phyloP scores from a whole-genome alignment of 2,113 vertebrate genomes.

The Cinclus cinclus region DNA sequence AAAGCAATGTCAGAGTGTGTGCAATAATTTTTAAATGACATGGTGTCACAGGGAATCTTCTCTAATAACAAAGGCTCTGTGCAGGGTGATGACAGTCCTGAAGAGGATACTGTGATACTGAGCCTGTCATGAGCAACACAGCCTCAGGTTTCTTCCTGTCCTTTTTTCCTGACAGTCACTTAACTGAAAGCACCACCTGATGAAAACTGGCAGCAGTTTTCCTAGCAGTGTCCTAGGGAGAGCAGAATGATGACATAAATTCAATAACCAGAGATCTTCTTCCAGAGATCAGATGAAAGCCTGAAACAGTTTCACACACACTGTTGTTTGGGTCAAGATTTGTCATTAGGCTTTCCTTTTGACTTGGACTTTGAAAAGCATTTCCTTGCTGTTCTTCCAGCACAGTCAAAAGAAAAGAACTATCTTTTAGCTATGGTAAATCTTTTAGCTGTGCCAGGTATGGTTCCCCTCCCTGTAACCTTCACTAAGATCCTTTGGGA shows the following conservation, averaged over 20 bases:
- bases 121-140: neutral
- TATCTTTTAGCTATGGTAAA: neutral
- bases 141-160: neutral
- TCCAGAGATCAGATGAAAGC: neutral
- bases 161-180: neutral
- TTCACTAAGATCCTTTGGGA: neutral
- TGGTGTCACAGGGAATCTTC: neutral
- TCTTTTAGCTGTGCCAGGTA: neutral
- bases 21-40: conserved; percentile 32
- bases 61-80: neutral
- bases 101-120: neutral
- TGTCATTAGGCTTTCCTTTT: neutral
- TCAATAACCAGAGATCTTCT: neutral
- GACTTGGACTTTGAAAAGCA: neutral
- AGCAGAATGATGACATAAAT: neutral
- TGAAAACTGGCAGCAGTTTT: neutral
- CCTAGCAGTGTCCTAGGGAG: neutral
- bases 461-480: neutral
- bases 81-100: neutral
- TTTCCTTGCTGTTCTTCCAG: neutral
- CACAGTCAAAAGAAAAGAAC: neutral
- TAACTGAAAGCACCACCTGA: neutral
- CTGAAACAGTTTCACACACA: neutral
- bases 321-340: neutral
- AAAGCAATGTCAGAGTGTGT: neutral